Evolutionary conservation across 2,797 vertebrate genomes (phyloP).

Genomic region (Oophaga sylvatica): DNA sequence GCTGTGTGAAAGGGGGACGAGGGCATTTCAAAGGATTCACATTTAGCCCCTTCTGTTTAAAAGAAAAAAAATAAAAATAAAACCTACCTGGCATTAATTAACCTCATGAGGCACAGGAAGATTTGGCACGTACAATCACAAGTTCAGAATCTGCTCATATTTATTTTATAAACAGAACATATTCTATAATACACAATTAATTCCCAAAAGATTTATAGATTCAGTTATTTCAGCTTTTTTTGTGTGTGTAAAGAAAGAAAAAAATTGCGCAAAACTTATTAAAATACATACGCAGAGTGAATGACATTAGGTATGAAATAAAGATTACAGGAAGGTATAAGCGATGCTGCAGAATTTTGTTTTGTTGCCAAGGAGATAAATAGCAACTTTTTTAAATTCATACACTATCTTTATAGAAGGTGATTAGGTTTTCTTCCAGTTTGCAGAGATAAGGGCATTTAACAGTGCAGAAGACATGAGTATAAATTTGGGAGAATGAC

Average conservation of each 20-base stretch:
- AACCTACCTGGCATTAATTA: slow-evolving; percentile 50
- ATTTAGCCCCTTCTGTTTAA: slow-evolving; percentile 54
- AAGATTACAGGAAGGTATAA: not conserved
- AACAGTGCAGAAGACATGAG: slow-evolving; percentile 38
- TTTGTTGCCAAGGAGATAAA: slow-evolving; percentile 35
- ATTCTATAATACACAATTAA: not conserved
- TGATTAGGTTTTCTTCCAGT: slow-evolving; percentile 49
- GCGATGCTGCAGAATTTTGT: slow-evolving; percentile 17
- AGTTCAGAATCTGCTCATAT: not conserved
- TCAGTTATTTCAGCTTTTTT: too few relatives aligned
- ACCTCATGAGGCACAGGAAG: slow-evolving; percentile 31
- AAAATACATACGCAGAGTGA: not conserved
- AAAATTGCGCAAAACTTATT: not conserved
- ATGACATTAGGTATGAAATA: not conserved
- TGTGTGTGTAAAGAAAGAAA: not conserved
- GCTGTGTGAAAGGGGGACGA: slow-evolving; percentile 16
- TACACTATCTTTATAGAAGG: slow-evolving; percentile 40
- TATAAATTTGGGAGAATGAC: slow-evolving; percentile 50
- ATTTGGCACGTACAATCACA: not conserved
- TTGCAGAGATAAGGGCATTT: slow-evolving; percentile 46
- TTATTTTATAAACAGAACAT: not conserved
- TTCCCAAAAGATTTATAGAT: too few relatives aligned
- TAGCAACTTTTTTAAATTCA: slow-evolving; percentile 45
- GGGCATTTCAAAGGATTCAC: slow-evolving; percentile 52
- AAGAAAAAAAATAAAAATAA: not conserved